A percentile compares a stretch with the other conserved stretches of the same genome.
These are phyloP conservation scores for Coenonympha arcania DNA, from an alignment of 2,888 invertebrate genomes.

Conservation along the genomic window DNA sequence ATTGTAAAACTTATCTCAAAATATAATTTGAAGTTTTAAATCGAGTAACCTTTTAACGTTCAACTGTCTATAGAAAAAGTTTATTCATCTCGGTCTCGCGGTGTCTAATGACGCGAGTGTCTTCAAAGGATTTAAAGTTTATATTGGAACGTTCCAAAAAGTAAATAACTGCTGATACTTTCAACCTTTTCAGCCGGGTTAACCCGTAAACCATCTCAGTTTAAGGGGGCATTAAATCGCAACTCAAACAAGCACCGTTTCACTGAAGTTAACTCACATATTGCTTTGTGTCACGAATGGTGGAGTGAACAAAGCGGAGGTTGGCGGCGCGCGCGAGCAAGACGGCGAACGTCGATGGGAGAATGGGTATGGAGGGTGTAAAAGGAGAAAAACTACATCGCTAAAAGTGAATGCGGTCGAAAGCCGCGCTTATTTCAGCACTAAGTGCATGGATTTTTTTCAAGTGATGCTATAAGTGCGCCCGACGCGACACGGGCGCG, in stretches of 20 bases:
- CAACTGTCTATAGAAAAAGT: slow-evolving; percentile 20
- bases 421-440: slow-evolving; percentile 71
- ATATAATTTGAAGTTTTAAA: slow-evolving; percentile 15
- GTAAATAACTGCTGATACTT: slow-evolving; percentile 65
- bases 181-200: slow-evolving; percentile 69
- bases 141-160: slow-evolving; percentile 65
- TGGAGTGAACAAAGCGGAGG: slow-evolving; percentile 61
- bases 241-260: slow-evolving; percentile 74
- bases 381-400: slow-evolving; percentile 74
- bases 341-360: slow-evolving; percentile 57
- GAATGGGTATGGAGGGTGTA: slow-evolving; percentile 69
- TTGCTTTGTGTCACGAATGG: slow-evolving; percentile 74
- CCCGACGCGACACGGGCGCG: slow-evolving; percentile 21
- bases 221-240: slow-evolving; percentile 75
- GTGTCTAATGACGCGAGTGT: slow-evolving; percentile 44
- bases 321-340: slow-evolving; percentile 53
- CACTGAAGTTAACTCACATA: slow-evolving; percentile 74
- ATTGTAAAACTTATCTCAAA: neutral
- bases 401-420: slow-evolving; percentile 75
- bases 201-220: slow-evolving; percentile 74
- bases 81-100: slow-evolving; percentile 30
- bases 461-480: slow-evolving; percentile 62
- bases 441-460: slow-evolving; percentile 74
- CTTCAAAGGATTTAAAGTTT: slow-evolving; percentile 60
- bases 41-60: slow-evolving; percentile 23